Base-by-base conservation (phyloP, 2,113 vertebrate genomes). In the Tenebrosternarchus preto region DNA sequence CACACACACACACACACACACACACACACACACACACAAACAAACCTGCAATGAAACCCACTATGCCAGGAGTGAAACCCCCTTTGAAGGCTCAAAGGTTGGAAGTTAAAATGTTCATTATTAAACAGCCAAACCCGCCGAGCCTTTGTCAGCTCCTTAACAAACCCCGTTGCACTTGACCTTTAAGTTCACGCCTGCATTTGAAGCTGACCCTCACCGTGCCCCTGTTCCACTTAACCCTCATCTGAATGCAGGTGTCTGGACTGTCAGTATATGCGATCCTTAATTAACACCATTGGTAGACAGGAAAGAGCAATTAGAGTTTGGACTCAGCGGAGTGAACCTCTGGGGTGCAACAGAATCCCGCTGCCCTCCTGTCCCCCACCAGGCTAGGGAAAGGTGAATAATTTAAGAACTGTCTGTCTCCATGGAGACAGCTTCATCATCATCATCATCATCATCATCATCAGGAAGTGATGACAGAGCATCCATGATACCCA, bases 281-380 rank as follows among this genome's bases (percentile, higher is more conserved):
- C 84, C 82, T 83, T 90, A 89, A 91, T 92, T 91, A 90, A 89
- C 83, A 83, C 86, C 86, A 87, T 82, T 74, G 50, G 82, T 84
- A 87, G 84, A 90, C 90, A 88, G 87, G 86, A 88, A 86, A 89
- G 87, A 73, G 88, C 88, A 91, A 90, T 92, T 92, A 91, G 82
- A 87, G 79, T 22, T 1, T n/a, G 9, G 25, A 46, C 73, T 71
- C 72, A 27, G 31, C 20, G 43, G 67, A 43, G 67, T 4, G n/a
- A 63, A 20, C 61, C 16, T 1, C 55, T n/a, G 81, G 31, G 67
- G 57, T n/a, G 22, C 73, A 29, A 6, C 46, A 31, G 9, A 55
- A 76, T 15, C 43, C 43, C 43, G 15, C 8, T 12, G 15, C 43
- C 43, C 8, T 50, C 8, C 43, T 12, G 43, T 50, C 5, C 15